Evolutionary conservation across 35 echinoderm and acorn worm genomes (phyloP).

Genomic region (Patiria miniata): DNA sequence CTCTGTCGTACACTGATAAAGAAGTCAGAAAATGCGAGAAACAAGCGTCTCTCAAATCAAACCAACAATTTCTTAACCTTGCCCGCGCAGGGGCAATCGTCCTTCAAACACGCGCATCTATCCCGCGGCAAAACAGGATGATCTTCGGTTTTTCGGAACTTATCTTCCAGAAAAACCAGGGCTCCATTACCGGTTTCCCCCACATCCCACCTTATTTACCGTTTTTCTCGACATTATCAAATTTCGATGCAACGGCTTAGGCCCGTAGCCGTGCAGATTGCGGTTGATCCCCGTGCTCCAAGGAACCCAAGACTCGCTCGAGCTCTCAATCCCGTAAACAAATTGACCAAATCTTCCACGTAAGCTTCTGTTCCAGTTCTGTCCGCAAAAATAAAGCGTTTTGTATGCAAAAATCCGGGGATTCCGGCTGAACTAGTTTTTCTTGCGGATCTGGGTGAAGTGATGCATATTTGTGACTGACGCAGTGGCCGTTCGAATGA

Average conservation of each 20-base stretch:
- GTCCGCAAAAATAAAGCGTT: constrained; percentile 1
- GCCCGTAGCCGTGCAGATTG: neutral
- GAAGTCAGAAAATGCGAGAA: neutral
- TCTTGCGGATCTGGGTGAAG: neutral
- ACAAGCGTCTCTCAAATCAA: neutral
- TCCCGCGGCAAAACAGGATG: constrained; percentile 20
- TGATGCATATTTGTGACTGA: neutral
- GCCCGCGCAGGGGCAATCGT: neutral
- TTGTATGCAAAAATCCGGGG: neutral
- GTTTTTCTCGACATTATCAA: constrained; percentile 13
- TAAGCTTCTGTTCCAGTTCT: constrained; percentile 23
- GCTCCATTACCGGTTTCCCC: constrained; percentile 9
- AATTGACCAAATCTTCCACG: constrained; percentile 16
- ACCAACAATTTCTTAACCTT: neutral
- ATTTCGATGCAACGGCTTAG: constrained; percentile 25
- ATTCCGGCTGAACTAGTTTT: constrained; percentile 15
- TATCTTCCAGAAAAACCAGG: neutral
- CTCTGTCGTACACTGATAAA: neutral
- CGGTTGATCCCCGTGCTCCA: neutral
- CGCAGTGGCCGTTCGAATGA: neutral
- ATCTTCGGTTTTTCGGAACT: neutral
- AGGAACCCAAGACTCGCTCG: neutral
- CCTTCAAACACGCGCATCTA: neutral
- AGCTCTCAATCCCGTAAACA: neutral
- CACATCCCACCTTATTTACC: neutral